Evolutionary conservation across 2,113 vertebrate genomes (phyloP).

Genomic region (Oryzias woworae): DNA sequence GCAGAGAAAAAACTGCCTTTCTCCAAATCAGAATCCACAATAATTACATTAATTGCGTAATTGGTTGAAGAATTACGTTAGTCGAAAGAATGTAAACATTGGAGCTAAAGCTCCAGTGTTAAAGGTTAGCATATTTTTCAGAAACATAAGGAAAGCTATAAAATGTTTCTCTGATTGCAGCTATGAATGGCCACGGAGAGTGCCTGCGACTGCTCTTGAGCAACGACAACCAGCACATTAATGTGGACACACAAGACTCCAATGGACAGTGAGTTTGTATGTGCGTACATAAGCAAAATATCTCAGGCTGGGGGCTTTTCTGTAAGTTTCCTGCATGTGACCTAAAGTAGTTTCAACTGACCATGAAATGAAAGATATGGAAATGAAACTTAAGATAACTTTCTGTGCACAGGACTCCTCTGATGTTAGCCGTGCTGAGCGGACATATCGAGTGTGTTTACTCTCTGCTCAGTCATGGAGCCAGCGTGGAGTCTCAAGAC

Average conservation of each 20-base stretch:
- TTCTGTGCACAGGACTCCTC: constrained; percentile 82
- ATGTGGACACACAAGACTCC: constrained; percentile 90
- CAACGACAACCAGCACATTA: constrained; percentile 87
- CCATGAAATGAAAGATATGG: not conserved
- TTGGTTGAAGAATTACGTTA: too few relatives aligned
- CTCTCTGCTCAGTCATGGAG: constrained; percentile 92
- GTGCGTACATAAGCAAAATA: constrained; percentile 9
- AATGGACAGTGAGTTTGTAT: constrained; percentile 89
- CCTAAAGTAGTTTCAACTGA: not conserved
- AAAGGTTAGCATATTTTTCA: too few relatives aligned
- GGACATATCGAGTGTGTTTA: constrained; percentile 95
- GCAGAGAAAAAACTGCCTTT: too few relatives aligned
- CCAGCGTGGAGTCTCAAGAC: constrained; percentile 91
- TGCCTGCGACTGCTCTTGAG: constrained; percentile 92
- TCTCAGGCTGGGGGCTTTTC: not conserved
- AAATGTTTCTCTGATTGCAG: constrained; percentile 62
- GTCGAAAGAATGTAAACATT: too few relatives aligned
- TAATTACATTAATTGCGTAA: too few relatives aligned
- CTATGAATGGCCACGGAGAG: constrained; percentile 94
- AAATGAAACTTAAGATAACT: constrained; percentile 4
- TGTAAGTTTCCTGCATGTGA: not conserved
- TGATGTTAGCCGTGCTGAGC: constrained; percentile 97
- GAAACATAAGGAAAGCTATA: not conserved
- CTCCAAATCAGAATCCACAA: too few relatives aligned
- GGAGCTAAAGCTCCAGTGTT: too few relatives aligned